Evolutionary conservation across 2,797 vertebrate genomes (phyloP).

Genomic region (Echeneis naucrates): DNA sequence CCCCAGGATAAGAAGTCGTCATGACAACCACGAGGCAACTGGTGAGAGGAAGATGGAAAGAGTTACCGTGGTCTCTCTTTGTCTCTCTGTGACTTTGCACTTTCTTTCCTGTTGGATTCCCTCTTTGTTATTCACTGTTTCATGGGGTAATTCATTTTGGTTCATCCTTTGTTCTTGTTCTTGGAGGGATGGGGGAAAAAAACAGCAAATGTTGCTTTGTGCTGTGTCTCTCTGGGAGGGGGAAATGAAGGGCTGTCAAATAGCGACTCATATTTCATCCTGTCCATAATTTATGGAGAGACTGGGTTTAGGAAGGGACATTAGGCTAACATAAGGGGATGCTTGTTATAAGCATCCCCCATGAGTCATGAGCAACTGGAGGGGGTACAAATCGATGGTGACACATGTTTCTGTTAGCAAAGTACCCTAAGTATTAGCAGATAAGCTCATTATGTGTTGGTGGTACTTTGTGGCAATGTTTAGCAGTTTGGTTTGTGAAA

Average conservation of each 20-base stretch:
- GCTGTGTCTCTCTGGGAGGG: slow-evolving; percentile 63
- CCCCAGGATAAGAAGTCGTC: slow-evolving; percentile 75
- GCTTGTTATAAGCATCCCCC: slow-evolving; percentile 66
- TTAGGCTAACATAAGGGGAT: slow-evolving; percentile 60
- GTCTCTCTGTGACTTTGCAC: slow-evolving; percentile 69
- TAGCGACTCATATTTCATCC: slow-evolving; percentile 72
- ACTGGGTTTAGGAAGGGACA: slow-evolving; percentile 71
- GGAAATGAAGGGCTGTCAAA: slow-evolving; percentile 68
- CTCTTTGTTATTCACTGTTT: slow-evolving; percentile 46
- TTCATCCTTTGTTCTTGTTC: slow-evolving; percentile 42
- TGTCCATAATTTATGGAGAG: slow-evolving; percentile 78
- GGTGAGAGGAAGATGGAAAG: slow-evolving; percentile 57
- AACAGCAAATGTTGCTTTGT: slow-evolving; percentile 56
- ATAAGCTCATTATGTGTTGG: slow-evolving; percentile 46
- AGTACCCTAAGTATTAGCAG: slow-evolving; percentile 38
- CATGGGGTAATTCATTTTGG: slow-evolving; percentile 39
- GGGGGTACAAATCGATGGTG: slow-evolving; percentile 64
- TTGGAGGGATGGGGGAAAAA: slow-evolving; percentile 35
- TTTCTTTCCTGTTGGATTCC: slow-evolving; percentile 47
- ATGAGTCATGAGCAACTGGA: slow-evolving; percentile 68
- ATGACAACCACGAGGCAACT: slow-evolving; percentile 78
- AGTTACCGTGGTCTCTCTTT: slow-evolving; percentile 28
- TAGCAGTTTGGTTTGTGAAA: slow-evolving; percentile 37
- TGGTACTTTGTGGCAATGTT: slow-evolving; percentile 25
- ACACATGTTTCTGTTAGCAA: slow-evolving; percentile 63